A percentile compares a stretch with the other conserved stretches of the same genome.
Evolutionary conservation across 2,797 vertebrate genomes (phyloP).

Genomic region (Lepus townsendii): DNA sequence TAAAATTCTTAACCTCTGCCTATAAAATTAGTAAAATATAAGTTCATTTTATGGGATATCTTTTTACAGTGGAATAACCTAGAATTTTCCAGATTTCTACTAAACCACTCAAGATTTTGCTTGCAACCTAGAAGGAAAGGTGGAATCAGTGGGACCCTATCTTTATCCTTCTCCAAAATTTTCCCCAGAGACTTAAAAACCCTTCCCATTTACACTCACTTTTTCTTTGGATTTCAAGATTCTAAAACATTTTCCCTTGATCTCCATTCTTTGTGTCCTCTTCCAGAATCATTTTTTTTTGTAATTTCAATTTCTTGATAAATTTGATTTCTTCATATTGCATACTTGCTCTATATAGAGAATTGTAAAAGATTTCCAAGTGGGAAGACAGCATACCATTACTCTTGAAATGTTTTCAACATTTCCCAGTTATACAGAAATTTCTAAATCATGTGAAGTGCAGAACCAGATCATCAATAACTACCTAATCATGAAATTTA

Average conservation of each 20-base stretch:
- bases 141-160: neutral
- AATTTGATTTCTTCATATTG: neutral
- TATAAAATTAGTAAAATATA: slow-evolving; percentile 29
- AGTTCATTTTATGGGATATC: neutral
- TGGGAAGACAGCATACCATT: slow-evolving; percentile 9
- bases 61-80: neutral
- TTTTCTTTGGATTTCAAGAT: neutral
- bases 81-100: neutral
- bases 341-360: neutral
- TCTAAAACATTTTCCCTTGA: neutral
- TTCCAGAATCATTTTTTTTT: neutral
- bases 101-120: neutral
- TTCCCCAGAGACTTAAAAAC: slow-evolving; percentile 8
- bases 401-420: neutral
- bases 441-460: neutral
- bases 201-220: neutral
- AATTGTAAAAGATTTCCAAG: neutral
- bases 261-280: neutral
- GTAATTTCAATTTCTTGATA: slow-evolving; percentile 22
- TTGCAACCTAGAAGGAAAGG: neutral
- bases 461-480: neutral
- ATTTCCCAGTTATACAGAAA: neutral
- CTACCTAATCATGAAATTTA: neutral
- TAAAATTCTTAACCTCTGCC: slow-evolving; percentile 27
- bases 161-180: neutral